phyloP scores from a whole-genome alignment of 2,113 vertebrate species.

The Phyllopteryx taeniolatus region DNA sequence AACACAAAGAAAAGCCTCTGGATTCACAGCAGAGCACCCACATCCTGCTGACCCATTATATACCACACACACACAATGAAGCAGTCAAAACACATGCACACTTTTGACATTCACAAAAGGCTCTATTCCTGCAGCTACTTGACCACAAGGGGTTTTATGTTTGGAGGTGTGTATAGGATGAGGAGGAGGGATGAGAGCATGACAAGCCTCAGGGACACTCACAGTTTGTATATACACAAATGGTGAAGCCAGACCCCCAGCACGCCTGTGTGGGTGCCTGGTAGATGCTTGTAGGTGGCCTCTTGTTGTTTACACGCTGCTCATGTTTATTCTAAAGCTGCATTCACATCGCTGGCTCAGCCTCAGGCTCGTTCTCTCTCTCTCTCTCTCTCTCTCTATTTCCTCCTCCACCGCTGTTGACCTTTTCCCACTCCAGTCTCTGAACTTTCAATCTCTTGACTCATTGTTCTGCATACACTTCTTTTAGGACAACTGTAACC shows the following conservation, averaged over 20 bases:
- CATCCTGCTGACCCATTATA: slow-evolving; percentile 22
- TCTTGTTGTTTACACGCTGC: slow-evolving; percentile 68
- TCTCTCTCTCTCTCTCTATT: slow-evolving; percentile 6
- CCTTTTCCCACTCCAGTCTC: slow-evolving; percentile 30
- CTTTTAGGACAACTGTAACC: background rate
- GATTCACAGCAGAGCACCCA: slow-evolving; percentile 14
- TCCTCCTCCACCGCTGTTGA: slow-evolving; percentile 11
- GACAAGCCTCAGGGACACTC: slow-evolving; percentile 59
- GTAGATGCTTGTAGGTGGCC: slow-evolving; percentile 54
- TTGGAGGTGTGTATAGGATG: slow-evolving; percentile 40
- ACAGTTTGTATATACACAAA: slow-evolving; percentile 30
- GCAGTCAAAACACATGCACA: slow-evolving; percentile 38
- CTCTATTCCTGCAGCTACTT: slow-evolving; percentile 41
- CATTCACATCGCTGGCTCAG: slow-evolving; percentile 58
- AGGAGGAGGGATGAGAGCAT: slow-evolving; percentile 52
- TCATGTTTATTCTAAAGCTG: slow-evolving; percentile 70
- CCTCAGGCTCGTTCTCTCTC: slow-evolving; percentile 52
- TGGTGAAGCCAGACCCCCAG: slow-evolving; percentile 50
- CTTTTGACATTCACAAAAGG: slow-evolving; percentile 55
- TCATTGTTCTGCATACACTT: background rate
- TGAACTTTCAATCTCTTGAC: slow-evolving; percentile 2
- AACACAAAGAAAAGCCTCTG: slow-evolving; percentile 34
- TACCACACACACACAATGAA: slow-evolving; percentile 31
- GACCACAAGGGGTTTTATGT: slow-evolving; percentile 54
- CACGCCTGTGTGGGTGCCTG: slow-evolving; percentile 56